These are phyloP conservation scores for Watsonalla cultraria DNA, from an alignment of 2,888 invertebrate genomes.

Conservation along the genomic window DNA sequence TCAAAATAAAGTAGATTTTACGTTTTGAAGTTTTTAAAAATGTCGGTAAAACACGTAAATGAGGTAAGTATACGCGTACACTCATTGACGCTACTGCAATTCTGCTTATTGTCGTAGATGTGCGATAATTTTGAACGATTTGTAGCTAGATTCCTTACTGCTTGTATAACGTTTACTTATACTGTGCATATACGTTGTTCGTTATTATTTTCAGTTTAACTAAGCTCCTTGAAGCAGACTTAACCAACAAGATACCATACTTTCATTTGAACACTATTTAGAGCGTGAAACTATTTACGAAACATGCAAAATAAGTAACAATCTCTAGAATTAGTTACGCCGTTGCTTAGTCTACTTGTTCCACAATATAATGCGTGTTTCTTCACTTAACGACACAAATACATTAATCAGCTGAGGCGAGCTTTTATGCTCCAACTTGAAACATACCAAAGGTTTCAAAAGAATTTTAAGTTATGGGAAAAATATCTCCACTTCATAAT, in stretches of 20 bases:
- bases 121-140: too few relatives aligned
- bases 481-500: not conserved
- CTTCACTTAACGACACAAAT: slow-evolving; percentile 64
- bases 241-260: slow-evolving; percentile 56
- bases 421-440: slow-evolving; percentile 19
- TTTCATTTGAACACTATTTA: slow-evolving; percentile 71
- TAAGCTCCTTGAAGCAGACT: slow-evolving; percentile 18
- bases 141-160: too few relatives aligned
- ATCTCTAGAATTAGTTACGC: slow-evolving; percentile 77
- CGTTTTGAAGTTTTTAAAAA: too few relatives aligned
- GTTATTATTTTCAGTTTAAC: not conserved
- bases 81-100: too few relatives aligned
- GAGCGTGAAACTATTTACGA: slow-evolving; percentile 77
- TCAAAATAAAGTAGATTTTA: not conserved
- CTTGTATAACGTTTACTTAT: too few relatives aligned
- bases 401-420: slow-evolving; percentile 47
- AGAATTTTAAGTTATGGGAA: not conserved
- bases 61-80: too few relatives aligned
- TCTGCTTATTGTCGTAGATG: too few relatives aligned
- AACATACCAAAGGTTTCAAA: not conserved
- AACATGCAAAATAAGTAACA: slow-evolving; percentile 78
- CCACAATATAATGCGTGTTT: slow-evolving; percentile 63
- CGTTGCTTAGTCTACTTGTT: slow-evolving; percentile 67
- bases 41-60: too few relatives aligned
- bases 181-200: not conserved